Base-by-base conservation (phyloP, 2,113 vertebrate species). In the Piaya cayana region DNA sequence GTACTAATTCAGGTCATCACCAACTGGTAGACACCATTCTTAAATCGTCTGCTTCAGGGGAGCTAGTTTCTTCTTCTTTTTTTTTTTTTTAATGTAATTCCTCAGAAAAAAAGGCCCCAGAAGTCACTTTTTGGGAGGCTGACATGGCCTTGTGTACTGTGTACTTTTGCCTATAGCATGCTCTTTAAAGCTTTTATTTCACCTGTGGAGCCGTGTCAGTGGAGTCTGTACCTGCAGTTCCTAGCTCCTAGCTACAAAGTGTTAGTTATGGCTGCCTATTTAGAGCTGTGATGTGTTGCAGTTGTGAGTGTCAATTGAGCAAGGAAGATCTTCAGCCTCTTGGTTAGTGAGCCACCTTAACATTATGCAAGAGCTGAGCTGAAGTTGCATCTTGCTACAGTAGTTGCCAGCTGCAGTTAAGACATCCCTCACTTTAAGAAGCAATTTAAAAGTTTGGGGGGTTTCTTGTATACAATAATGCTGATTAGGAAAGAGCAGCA, bases 121-220 rank as follows among this genome's bases (percentile, higher is more conserved):
- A 92, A 93, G 37, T 1, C 32, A 16, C 18, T 30, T 71, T 50
- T 25, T 4, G 16, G 4, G 20, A 47, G 29, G 29, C 52, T 67
- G 60, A 8, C 15, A 0, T 29, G 56, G 12, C 26, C 30, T 63
- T 42, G 5, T 26, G 11, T 62, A 59, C 27, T 15, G 3, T 50
- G 74, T 83, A 30, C 6, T 77, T 81, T 49, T 6, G 3, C 8
- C 5, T 12, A 22, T 15, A 18, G 39, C 0, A 0, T 52, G 16
- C 11, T 65, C 20, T 85, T 52, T 26, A 43, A 53, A 69, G 45
- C 22, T 59, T 75, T 26, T n/a, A 3, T 83, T 55, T 83, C 9
- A 18, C 32, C 16, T 15, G 0, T 11, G 12, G 34, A 18, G 17
- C 23, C 1, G 0, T 21, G 36, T n/a, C 63, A 27, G 47, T 5